Percentiles rank a stretch among this genome's conserved stretches.
These are phyloP conservation scores for Conops quadrifasciatus DNA, from an alignment of 2,888 invertebrate species.

Conservation along the genomic window DNA sequence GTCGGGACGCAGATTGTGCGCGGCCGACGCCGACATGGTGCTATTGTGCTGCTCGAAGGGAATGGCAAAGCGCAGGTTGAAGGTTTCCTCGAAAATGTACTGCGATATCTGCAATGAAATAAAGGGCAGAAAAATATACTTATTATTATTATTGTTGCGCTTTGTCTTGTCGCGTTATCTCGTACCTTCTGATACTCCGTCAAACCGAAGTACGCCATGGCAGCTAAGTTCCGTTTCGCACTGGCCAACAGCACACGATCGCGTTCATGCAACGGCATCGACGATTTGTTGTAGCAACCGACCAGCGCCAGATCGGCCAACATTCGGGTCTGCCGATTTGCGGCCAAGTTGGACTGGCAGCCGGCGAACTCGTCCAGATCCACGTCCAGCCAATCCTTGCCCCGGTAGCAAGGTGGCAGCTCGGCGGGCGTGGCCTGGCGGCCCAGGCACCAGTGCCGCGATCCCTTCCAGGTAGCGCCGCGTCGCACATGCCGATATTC, in stretches of 20 bases:
- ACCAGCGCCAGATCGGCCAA: constrained; percentile 93
- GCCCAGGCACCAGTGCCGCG: constrained; percentile 77
- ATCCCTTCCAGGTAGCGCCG: constrained; percentile 95
- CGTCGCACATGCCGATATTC: constrained; percentile 97
- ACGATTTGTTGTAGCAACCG: constrained; percentile 91
- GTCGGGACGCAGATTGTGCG: constrained; percentile 77
- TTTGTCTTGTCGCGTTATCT: not conserved
- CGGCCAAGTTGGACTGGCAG: constrained; percentile 93
- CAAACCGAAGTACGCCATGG: constrained; percentile 97
- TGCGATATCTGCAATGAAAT: constrained; percentile 75
- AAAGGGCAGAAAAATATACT: constrained; percentile 26
- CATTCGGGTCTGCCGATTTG: constrained; percentile 98
- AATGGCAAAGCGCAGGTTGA: constrained; percentile 87
- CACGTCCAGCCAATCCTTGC: constrained; percentile 87
- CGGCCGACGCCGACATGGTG: constrained; percentile 84
- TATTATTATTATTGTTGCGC: not conserved
- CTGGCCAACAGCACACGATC: constrained; percentile 90
- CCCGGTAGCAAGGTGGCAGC: constrained; percentile 81
- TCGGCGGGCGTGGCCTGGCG: constrained; percentile 81
- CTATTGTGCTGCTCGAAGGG: constrained; percentile 93
- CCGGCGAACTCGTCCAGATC: constrained; percentile 88
- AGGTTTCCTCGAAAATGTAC: constrained; percentile 94
- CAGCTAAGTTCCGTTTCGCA: constrained; percentile 92
- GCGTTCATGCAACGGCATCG: constrained; percentile 77
- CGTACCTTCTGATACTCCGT: constrained; percentile 91